Evolutionary conservation across 2,113 vertebrate species (phyloP).

Genomic region (Daphoenositta chrysoptera): DNA sequence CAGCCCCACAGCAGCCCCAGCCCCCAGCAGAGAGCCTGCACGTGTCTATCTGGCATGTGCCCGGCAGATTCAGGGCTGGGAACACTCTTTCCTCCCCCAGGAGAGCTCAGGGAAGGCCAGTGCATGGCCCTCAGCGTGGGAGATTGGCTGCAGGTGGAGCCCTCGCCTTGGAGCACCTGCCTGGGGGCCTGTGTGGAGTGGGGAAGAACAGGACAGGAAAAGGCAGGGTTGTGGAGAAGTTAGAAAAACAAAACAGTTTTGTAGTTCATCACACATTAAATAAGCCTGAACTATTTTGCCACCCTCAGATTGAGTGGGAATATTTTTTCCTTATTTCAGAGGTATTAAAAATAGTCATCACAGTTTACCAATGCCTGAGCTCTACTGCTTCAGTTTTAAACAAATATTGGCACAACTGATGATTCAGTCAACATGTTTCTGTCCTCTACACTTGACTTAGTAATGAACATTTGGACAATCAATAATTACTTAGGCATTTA

Average conservation of each 20-base stretch:
- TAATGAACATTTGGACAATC: neutral
- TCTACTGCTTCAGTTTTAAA: neutral
- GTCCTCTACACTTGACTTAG: neutral
- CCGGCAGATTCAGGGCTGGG: neutral
- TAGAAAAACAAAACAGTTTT: neutral
- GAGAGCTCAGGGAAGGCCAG: neutral
- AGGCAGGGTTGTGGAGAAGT: neutral
- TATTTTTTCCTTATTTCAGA: neutral
- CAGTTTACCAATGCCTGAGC: neutral
- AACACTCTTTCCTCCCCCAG: neutral
- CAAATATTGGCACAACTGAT: neutral
- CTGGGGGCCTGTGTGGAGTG: neutral
- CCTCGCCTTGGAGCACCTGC: neutral
- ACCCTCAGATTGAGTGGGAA: constrained; percentile 21
- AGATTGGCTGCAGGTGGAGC: neutral
- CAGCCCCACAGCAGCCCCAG: neutral
- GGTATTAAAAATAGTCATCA: constrained; percentile 48
- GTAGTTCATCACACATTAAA: neutral
- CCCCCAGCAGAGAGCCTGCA: neutral
- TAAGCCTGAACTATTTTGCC: constrained; percentile 18
- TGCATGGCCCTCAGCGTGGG: fast-evolving
- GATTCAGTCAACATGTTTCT: neutral
- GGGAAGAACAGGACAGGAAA: neutral
- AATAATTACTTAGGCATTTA: neutral
- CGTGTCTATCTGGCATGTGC: neutral